phyloP scores from a whole-genome alignment of 2,888 invertebrate species.

The Exephanes ischioxanthus region DNA sequence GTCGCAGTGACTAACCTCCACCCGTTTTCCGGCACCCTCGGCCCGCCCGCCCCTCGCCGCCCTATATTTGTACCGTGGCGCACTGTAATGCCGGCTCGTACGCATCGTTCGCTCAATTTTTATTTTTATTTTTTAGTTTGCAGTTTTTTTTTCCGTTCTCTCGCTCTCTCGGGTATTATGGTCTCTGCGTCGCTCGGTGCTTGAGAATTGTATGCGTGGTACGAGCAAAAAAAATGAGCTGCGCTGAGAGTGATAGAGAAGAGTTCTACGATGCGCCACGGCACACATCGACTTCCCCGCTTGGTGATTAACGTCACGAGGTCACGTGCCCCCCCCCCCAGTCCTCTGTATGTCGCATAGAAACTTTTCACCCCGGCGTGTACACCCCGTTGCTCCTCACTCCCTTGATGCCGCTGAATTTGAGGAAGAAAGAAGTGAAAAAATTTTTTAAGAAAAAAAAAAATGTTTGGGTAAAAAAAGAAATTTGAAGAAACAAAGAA shows the following conservation, averaged over 20 bases:
- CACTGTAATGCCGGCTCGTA: constrained; percentile 30
- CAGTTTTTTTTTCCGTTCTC: too few species aligned
- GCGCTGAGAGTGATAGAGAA: constrained; percentile 14
- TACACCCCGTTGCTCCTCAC: background rate
- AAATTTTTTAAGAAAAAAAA: too few species aligned
- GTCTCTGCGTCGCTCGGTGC: background rate
- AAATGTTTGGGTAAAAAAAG: background rate
- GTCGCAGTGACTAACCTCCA: constrained; percentile 38
- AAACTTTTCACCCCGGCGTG: constrained; percentile 46
- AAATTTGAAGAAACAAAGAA: background rate
- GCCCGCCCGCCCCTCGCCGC: background rate
- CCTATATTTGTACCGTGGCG: constrained; percentile 36
- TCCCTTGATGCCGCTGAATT: constrained; percentile 43
- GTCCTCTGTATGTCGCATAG: constrained; percentile 34
- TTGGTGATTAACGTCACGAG: constrained; percentile 61
- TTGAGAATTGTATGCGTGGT: constrained; percentile 36
- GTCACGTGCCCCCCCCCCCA: constrained; percentile 46
- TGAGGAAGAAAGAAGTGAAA: background rate
- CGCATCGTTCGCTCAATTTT: constrained; percentile 21
- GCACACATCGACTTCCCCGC: constrained; percentile 48
- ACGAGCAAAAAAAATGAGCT: constrained; percentile 16
- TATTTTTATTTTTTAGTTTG: background rate
- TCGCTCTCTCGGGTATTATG: background rate
- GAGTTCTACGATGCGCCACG: constrained; percentile 1
- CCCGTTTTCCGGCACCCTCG: constrained; percentile 2